Base-by-base conservation (phyloP, 2,888 invertebrate genomes). In the Alcis repandata region DNA sequence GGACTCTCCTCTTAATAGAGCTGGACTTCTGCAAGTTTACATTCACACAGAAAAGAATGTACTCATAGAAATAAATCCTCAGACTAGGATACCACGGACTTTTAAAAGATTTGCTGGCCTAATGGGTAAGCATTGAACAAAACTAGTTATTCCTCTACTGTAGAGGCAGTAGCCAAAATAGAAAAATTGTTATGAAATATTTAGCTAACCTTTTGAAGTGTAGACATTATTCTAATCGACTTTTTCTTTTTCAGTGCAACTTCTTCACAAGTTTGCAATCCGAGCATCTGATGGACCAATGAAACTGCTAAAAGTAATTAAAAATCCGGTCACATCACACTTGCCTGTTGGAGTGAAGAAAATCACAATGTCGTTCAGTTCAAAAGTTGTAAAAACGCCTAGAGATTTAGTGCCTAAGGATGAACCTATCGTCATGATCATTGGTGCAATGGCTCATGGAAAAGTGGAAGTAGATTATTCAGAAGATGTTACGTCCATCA, bases 401-500 rank as follows among this genome's bases (percentile, higher is more conserved):
- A 91, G 95, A 63, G 97, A 98, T 45, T 85, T 99, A 38, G 97
- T 98, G 9, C 97, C 97, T 0, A 90, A 93, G 15, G 94, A 95
- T 53, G 97, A 98, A 70, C 98, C 99, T 0, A 95, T 99, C 63
- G 98, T 97, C 0, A 93, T 99, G 73, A 96, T 99, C 2, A 94
- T 99, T 63, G 99, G 99, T 43, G 98, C 99, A 2, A 99, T 99
- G 96, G 99, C 99, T 0, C 98, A 99, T 90, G 99, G 99, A 60
- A 97, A 97, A 89, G 96, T 99, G 68, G 95, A 95, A 76, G 92
- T 94, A 0, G 98, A 99, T 87, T 99, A 99, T 88, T 95, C 96
- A 0, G 99, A 99, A 93, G 97, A 97, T 70, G 95, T 96, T 0
- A 94, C 98, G 81, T 98, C 99, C 2, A 97, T 99, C 62, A 99